phyloP scores from a whole-genome alignment of 2,888 invertebrate species.

The Diarsia dahlii region DNA sequence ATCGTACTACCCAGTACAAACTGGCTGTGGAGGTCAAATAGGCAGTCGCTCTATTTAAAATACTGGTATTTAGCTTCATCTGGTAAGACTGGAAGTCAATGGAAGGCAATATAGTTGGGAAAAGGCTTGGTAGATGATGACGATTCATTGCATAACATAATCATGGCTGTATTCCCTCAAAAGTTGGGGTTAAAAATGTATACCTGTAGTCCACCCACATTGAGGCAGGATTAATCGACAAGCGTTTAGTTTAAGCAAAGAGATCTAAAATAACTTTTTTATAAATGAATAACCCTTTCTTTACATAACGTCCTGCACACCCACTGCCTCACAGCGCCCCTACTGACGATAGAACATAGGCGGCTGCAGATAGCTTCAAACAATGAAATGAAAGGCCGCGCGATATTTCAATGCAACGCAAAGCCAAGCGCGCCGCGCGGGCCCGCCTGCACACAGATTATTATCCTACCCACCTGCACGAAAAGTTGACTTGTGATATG shows the following conservation, averaged over 20 bases:
- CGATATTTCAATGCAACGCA: conserved; percentile 79
- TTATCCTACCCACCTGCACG: conserved; percentile 50
- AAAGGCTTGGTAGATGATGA: too few species aligned
- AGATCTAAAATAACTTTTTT: not conserved
- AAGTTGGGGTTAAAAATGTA: too few species aligned
- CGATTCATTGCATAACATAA: too few species aligned
- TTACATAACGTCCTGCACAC: conserved; percentile 22
- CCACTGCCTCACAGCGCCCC: conserved; percentile 29
- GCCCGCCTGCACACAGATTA: conserved; percentile 61
- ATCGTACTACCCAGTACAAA: not conserved
- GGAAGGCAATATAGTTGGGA: not conserved
- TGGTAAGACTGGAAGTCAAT: not conserved
- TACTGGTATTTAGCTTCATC: not conserved
- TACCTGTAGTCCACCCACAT: too few species aligned
- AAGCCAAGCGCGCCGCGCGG: conserved; percentile 59
- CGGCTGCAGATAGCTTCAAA: conserved; percentile 81
- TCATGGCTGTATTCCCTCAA: too few species aligned
- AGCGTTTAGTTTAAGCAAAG: not conserved
- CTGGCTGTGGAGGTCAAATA: not conserved
- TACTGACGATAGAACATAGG: conserved; percentile 67
- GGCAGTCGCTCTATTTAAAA: not conserved
- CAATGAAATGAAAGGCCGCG: conserved; percentile 85
- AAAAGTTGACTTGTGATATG: conserved; percentile 37
- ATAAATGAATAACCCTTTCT: not conserved
- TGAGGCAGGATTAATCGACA: too few species aligned